A percentile compares a stretch with the other conserved stretches of the same genome.
Conservation (phyloP, 2,888 invertebrate genomes). For the Hofmannophila pseudospretella region DNA sequence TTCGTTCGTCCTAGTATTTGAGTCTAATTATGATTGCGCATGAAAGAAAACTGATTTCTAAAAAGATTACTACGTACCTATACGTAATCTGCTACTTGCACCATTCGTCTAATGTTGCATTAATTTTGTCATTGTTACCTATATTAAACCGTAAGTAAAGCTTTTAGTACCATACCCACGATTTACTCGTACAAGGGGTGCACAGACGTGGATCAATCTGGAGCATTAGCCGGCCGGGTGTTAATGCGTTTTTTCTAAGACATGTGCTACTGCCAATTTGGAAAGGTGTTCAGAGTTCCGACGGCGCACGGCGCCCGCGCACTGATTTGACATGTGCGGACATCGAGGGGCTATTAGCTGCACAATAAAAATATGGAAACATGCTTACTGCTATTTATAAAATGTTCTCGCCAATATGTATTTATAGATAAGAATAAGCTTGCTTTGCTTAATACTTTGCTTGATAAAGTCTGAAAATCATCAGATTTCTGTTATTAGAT, state of each 20-base stretch:
- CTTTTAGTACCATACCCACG: neutral
- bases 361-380: constrained; percentile 8
- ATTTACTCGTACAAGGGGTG: constrained; percentile 16
- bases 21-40: too few species aligned
- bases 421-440: too few species aligned
- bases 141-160: neutral
- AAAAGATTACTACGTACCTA: too few species aligned
- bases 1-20: too few species aligned
- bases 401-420: too few species aligned
- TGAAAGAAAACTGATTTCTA: too few species aligned
- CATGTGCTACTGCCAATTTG: constrained; percentile 74
- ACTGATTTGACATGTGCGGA: constrained; percentile 28
- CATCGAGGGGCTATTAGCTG: constrained; percentile 14
- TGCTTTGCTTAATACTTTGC: too few species aligned
- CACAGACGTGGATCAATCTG: constrained; percentile 31
- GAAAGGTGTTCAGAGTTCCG: constrained; percentile 42
- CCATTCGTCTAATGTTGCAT: too few species aligned
- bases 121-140: too few species aligned
- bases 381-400: neutral
- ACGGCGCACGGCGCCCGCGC: constrained; percentile 11
- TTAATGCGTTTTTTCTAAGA: constrained; percentile 66
- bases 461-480: too few species aligned
- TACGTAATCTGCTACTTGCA: too few species aligned
- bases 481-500: too few species aligned
- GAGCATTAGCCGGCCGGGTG: constrained; percentile 69